Conservation (phyloP, 1,140 invertebrate genomes). For the Temnothorax longispinosus region DNA sequence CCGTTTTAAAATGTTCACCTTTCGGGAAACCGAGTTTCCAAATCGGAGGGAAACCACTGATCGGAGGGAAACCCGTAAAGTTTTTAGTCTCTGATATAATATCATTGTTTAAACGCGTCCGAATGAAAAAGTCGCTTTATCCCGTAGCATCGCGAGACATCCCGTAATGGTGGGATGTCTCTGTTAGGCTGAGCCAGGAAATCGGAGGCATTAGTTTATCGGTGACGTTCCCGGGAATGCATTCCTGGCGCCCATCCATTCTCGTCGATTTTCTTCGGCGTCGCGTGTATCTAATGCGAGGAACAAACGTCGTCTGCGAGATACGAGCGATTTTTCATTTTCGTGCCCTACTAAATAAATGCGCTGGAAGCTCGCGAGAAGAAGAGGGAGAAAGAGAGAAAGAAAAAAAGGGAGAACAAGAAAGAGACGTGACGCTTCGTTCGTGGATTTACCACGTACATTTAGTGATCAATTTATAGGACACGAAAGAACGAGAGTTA, state of each 20-base stretch:
- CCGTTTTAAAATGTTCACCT: no score
- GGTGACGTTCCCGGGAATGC: not conserved
- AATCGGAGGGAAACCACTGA: not conserved
- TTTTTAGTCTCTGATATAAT: not conserved
- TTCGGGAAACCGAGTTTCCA: no score
- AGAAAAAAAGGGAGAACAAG: not conserved
- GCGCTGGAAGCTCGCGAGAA: constrained; percentile 64
- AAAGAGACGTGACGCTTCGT: not conserved
- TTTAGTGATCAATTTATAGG: not conserved
- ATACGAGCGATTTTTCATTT: constrained; percentile 69
- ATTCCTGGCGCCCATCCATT: constrained; percentile 36
- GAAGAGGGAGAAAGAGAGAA: not conserved
- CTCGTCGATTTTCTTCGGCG: constrained; percentile 31
- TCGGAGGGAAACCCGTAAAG: not conserved
- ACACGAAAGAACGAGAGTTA: not conserved
- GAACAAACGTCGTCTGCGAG: constrained; percentile 58
- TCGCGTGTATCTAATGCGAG: constrained; percentile 55
- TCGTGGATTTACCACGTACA: constrained; percentile 2
- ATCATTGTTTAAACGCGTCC: not conserved
- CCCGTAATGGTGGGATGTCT: not conserved
- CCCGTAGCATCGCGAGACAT: not conserved
- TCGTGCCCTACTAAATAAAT: constrained; percentile 74
- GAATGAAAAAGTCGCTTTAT: not conserved
- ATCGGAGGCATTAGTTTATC: constrained; percentile 42
- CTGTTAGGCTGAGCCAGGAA: not conserved